Evolutionary conservation across 2,888 invertebrate genomes (phyloP).

Genomic region (Pristionchus fissidentatus): DNA sequence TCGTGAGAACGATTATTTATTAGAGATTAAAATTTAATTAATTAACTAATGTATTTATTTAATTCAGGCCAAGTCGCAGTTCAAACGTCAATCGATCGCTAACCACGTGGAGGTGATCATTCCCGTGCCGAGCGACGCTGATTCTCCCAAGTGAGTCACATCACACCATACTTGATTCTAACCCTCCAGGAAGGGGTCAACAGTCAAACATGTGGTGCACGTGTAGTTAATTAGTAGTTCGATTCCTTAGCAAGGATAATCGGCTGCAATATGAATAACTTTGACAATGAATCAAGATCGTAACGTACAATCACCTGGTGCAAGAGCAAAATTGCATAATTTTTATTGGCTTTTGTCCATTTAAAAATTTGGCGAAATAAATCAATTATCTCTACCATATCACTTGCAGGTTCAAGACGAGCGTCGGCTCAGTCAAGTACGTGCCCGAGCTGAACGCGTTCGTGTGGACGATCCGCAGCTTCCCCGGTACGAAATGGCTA

Average conservation of each 20-base stretch:
- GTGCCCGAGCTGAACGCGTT: slow-evolving; percentile 96
- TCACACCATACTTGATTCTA: too few species aligned
- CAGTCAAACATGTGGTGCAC: too few species aligned
- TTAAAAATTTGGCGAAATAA: not conserved
- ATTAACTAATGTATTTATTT: not conserved
- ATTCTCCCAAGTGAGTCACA: slow-evolving; percentile 87
- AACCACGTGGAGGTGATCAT: slow-evolving; percentile 98
- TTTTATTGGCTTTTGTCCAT: not conserved
- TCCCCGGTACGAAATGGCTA: slow-evolving; percentile 64
- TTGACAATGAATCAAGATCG: too few species aligned
- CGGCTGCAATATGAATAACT: not conserved
- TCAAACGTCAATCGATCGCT: slow-evolving; percentile 95
- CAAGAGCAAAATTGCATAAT: not conserved
- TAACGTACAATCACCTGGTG: not conserved
- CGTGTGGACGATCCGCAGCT: slow-evolving; percentile 83
- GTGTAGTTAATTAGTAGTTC: not conserved
- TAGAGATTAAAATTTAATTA: not conserved
- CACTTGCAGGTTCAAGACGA: slow-evolving; percentile 55
- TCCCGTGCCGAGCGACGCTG: slow-evolving; percentile 95
- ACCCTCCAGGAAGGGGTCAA: too few species aligned
- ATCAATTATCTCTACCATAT: not conserved
- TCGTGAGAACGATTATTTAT: too few species aligned
- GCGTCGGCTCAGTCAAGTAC: slow-evolving; percentile 94
- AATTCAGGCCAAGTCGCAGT: slow-evolving; percentile 90
- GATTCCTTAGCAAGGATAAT: not conserved